phyloP scores from a whole-genome alignment of 2,797 vertebrate genomes.

The Rhabdophis nuchalis region DNA sequence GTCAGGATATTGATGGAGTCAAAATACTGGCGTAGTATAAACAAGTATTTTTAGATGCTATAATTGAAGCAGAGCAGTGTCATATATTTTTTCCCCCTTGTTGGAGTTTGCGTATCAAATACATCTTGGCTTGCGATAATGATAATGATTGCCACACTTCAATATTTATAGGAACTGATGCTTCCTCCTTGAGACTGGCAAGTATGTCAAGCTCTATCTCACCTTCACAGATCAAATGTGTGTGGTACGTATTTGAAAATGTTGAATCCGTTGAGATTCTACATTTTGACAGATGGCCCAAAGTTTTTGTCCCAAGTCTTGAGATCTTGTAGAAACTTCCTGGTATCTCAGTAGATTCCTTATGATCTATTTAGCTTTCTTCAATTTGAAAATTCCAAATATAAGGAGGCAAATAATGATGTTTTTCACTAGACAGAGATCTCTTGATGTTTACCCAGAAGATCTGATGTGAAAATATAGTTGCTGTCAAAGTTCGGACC shows the following conservation, averaged over 20 bases:
- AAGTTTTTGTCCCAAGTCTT: neutral
- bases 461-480: neutral
- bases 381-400: neutral
- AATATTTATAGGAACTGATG: constrained; percentile 66
- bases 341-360: neutral
- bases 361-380: neutral
- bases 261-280: constrained; percentile 36
- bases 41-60: constrained; percentile 62
- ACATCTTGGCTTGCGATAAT: constrained; percentile 63
- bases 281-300: neutral
- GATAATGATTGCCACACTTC: constrained; percentile 68
- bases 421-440: neutral
- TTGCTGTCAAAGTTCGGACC: too few species aligned
- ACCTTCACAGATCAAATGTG: constrained; percentile 58
- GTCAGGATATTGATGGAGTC: constrained; percentile 13
- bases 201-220: constrained; percentile 48
- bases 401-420: neutral
- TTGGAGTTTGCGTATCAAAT: constrained; percentile 55
- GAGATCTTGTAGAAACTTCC: neutral
- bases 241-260: constrained; percentile 23
- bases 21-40: constrained; percentile 28
- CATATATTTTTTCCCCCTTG: constrained; percentile 51
- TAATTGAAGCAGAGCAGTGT: constrained; percentile 59
- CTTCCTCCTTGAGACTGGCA: constrained; percentile 57
- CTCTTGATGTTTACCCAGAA: neutral